Base-by-base conservation (phyloP, 2,888 invertebrate genomes). In the Cotesia congregata region DNA sequence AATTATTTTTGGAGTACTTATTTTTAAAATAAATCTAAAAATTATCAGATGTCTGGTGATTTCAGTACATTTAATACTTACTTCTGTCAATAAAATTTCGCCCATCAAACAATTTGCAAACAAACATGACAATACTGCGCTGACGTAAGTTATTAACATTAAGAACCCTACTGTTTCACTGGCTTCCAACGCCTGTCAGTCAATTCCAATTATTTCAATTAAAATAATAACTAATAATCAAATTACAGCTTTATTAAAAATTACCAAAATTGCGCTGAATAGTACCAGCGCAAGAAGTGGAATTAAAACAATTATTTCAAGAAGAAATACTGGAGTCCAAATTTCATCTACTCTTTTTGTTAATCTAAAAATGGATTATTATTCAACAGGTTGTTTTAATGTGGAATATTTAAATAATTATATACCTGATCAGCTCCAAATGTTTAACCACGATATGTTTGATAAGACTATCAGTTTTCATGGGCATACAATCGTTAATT, bases 21-120 rank as follows among this genome's bases (percentile, higher is more conserved):
- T 30, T 30, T 30, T 30, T 3, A 3, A 30, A 30, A 3, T 30
- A 30, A 30, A 30, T 3, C 30, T 30, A 30, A 30, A 30, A 30
- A 3, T 30, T 3, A 30, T 30, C 3, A 30, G 30, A 30, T 0
- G 3, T 30, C 30, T 30, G 30, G 30, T 3, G 2, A 30, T 3
- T 30, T 30, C 3, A 30, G 30, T 3, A 3, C 30, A 30, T 30
- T 30, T 3, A 3, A 30, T 20, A 41, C 1, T 60, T 20, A 39
- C 9, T 64, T 60, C 67, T 38, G n/a, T 50, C 65, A 65, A 50
- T 7, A 84, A 78, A 74, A 76, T 78, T 12, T 84, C 82, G 7
- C 84, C 84, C 38, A 80, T 77, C 39, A 83, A 77, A 64, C 84
- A 84, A 60, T 83, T 83, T 40, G 80, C 81, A 12, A 77, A 81